Evolutionary conservation across 2,797 vertebrate species (phyloP), one percentile per base, ranked within the genome.

Genomic region (Clarias fuscus): DNA sequence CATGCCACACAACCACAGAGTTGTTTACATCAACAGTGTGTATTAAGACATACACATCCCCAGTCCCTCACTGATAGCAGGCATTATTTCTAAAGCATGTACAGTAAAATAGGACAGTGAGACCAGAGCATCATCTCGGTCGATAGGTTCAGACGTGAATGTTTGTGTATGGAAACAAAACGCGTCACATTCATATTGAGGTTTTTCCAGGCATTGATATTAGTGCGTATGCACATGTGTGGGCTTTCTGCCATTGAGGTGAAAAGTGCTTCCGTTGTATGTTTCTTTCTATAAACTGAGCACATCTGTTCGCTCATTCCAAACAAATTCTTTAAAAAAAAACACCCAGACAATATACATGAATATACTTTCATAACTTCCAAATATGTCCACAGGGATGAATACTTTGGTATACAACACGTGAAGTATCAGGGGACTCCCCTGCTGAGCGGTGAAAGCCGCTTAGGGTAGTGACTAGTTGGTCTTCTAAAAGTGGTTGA

Each of bases 131-230:
- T 56, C 18, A 24, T 76, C 37, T 81, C 48, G 82, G 56, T 75
- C 68, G n/a, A 80, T 1, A 40, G 70, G 62, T 80, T 83, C 53
- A 84, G 59, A 87, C 37, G 70, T 77, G 70, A 81, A 76, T 87
- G 61, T 53, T 84, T 85, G 56, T 79, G 48, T 53, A 61, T 78
- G 78, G 83, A 86, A 88, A 88, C 85, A 65, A 18, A 84, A 70
- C 40, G 48, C 84, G 76, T 80, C 83, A 76, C 65, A 71, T 64
- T 77, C 84, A 80, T 75, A 86, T 82, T 86, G 76, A 82, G 80
- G 82, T 85, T 53, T 87, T 89, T 88, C 86, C 86, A 87, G 72
- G 85, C 65, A 71, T 61, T 86, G 87, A 84, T 87, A 89, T 88
- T 88, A 88, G 73, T 81, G 78, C 40, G 87, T 86, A 64, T 78